Conservation (phyloP, 2,888 invertebrate species). For the Doris montereyensis region DNA sequence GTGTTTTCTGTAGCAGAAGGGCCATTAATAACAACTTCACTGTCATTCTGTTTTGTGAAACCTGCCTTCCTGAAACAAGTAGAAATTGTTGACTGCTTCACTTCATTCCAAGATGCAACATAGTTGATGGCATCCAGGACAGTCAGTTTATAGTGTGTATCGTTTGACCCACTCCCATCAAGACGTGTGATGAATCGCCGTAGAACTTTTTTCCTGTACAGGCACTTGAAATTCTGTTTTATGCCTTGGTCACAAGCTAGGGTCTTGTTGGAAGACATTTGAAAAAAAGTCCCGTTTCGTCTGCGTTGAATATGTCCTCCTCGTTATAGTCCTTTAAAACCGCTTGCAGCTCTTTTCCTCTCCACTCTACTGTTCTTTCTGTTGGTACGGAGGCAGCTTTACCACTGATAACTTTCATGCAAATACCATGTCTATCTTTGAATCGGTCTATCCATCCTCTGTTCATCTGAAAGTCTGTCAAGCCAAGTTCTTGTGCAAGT, state of each 20-base stretch:
- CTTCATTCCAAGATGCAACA: conserved; percentile 9
- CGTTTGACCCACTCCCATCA: conserved; percentile 20
- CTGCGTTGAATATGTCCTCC: conserved; percentile 14
- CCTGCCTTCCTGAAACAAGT: conserved; percentile 5
- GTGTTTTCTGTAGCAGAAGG: no score
- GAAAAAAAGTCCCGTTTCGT: conserved; percentile 12
- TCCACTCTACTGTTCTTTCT: conserved; percentile 3
- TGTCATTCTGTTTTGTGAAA: conserved; percentile 9
- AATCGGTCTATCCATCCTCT: conserved; percentile 12
- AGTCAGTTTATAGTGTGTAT: conserved; percentile 13
- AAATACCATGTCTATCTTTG: conserved; percentile 10
- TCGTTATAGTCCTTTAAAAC: conserved; percentile 6
- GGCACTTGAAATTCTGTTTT: no score
- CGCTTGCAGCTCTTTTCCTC: conserved; percentile 18
- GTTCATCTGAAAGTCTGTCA: conserved; percentile 5
- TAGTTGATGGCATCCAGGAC: conserved; percentile 22
- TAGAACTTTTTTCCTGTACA: no score
- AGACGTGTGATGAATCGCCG: conserved; percentile 4
- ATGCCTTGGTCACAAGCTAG: conserved; percentile 1
- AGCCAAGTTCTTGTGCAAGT: conserved; percentile 7
- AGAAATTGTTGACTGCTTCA: conserved; percentile 9
- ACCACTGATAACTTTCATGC: neutral
- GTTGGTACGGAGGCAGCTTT: conserved; percentile 16
- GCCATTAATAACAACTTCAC: neutral
- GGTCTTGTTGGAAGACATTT: conserved; percentile 11